These are phyloP conservation scores for Lumbricus terrestris DNA, from an alignment of 2,888 invertebrate species.

Conservation along the genomic window DNA sequence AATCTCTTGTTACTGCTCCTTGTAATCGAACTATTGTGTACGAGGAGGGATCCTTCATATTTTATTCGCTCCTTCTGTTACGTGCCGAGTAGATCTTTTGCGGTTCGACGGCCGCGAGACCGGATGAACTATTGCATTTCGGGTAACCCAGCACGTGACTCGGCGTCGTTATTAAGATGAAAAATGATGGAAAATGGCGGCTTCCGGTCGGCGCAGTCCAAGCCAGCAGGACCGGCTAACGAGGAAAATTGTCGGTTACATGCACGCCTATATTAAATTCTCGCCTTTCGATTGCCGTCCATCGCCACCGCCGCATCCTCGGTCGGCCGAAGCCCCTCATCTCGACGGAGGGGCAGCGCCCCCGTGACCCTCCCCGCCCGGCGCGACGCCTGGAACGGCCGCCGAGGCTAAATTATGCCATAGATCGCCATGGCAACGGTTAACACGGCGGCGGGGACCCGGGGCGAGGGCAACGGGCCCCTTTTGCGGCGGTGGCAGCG, in stretches of 20 bases:
- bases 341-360: not conserved
- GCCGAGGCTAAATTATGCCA: constrained; percentile 25
- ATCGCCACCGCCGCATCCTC: not conserved
- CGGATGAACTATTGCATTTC: constrained; percentile 3
- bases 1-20: not conserved
- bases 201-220: not conserved
- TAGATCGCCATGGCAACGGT: constrained; percentile 18
- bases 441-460: not conserved
- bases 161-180: constrained; percentile 12
- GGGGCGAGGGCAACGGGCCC: not conserved
- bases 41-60: not conserved
- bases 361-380: not conserved
- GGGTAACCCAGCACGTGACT: not conserved
- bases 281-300: not conserved
- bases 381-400: not conserved
- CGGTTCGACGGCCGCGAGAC: not conserved
- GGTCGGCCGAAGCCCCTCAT: not conserved
- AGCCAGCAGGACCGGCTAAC: constrained; percentile 14
- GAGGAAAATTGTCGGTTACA: constrained; percentile 23
- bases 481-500: not conserved
- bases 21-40: not conserved
- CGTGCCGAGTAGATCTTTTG: not conserved
- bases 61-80: not conserved
- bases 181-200: constrained; percentile 14
- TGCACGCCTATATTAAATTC: constrained; percentile 22